Percentiles rank a stretch among this genome's conserved stretches.
Conservation (phyloP, 2,888 invertebrate species). For the Candidula unifasciata region DNA sequence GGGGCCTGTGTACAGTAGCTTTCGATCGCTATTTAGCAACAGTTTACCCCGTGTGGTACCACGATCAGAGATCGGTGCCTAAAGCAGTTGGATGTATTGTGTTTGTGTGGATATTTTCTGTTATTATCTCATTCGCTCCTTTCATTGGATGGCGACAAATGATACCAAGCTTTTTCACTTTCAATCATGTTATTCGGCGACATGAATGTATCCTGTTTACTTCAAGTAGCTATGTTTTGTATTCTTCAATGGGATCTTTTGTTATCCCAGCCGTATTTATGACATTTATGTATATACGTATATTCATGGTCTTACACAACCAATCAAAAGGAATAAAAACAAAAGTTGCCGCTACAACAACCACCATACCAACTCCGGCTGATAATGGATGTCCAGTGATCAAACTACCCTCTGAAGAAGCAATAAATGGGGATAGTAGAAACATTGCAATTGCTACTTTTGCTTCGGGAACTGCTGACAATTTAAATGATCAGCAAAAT, state of each 20-base stretch:
- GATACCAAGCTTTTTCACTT: conserved; percentile 68
- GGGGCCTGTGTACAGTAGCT: conserved; percentile 78
- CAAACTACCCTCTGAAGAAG: conserved; percentile 39
- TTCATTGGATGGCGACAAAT: conserved; percentile 75
- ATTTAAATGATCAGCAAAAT: conserved; percentile 6
- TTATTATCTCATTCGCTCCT: conserved; percentile 76
- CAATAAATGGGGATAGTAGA: conserved; percentile 28
- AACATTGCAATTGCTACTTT: conserved; percentile 50
- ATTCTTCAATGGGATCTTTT: conserved; percentile 77
- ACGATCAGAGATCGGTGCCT: conserved; percentile 73
- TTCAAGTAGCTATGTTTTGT: conserved; percentile 76
- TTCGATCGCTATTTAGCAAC: conserved; percentile 78
- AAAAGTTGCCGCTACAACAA: background rate
- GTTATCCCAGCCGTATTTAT: conserved; percentile 76
- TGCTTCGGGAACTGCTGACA: conserved; percentile 35
- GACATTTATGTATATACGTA: conserved; percentile 76
- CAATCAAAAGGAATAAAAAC: conserved; percentile 60
- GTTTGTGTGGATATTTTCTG: conserved; percentile 77
- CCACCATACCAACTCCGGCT: background rate
- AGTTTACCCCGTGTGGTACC: conserved; percentile 77
- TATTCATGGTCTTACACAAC: conserved; percentile 74
- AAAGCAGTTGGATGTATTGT: conserved; percentile 74
- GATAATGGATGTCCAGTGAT: conserved; percentile 41
- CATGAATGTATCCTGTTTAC: conserved; percentile 75
- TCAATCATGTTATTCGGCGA: conserved; percentile 64